Evolutionary conservation across 2,797 vertebrate species (phyloP), one percentile per base, ranked within the genome.

Genomic region (Antennarius maculatus): DNA sequence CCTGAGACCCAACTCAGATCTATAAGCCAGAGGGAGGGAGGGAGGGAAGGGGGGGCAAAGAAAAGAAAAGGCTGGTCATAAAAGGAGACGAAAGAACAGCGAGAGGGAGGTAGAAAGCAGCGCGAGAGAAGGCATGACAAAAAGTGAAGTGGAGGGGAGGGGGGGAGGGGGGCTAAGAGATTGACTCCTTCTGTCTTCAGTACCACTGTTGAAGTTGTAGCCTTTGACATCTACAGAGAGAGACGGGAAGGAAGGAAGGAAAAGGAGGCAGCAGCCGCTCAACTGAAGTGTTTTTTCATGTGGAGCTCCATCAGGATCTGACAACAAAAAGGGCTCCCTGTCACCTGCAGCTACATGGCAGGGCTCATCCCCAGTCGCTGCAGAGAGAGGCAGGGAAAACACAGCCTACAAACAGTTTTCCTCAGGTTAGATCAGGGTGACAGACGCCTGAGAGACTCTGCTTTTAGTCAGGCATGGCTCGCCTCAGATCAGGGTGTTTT

Each of bases 1-100:
- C 92, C 69, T 42, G 88, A 88, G 93, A 90, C 87, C 66, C 69
- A 77, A 85, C 88, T 91, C 88, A 88, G 87, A 89, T 93, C 90
- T 90, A 88, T 91, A 92, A 91, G 85, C 76, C 81, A 47, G 73
- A 77, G 73, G 69, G 61, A 62, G 77, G 77, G 60, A n/a, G 46
- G 53, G 10, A 28, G 39, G 28, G 72, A 23, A 31, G 50, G 59
- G 27, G 29, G 31, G 34, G 65, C 50, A 56, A 67, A 73, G 63
- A 82, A 69, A 75, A 82, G 80, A 81, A 77, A 79, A 34, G 34
- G 63, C 66, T 75, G 79, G 81, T 82, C 77, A 82, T 75, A 83
- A 76, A 76, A 82, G 55, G 82, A 85, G 73, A 69, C 29, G 63
- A 74, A 57, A 66, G 70, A 54, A 67, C 61, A 69, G 63, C 16